Evolutionary conservation across 35 echinoderm and acorn worm genomes (phyloP).

Genomic region (Apostichopus californicus): DNA sequence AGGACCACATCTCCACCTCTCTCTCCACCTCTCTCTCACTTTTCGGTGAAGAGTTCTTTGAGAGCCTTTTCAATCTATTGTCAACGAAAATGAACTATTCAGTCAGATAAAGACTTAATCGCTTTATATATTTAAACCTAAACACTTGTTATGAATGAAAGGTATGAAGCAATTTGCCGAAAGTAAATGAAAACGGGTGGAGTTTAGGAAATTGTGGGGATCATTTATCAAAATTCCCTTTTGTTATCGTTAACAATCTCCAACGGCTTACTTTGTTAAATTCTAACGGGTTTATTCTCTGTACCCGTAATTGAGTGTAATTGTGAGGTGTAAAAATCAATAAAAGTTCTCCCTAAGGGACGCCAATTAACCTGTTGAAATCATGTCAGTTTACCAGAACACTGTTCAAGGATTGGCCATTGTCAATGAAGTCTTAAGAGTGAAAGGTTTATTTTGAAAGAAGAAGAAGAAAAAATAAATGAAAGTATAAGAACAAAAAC

Average conservation of each 20-base stretch:
- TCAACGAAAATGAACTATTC: slow-evolving; percentile 21
- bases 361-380: slow-evolving; percentile 38
- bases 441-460: slow-evolving; percentile 11
- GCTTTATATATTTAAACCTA: slow-evolving; percentile 42
- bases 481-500: background rate
- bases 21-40: too few relatives aligned
- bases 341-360: background rate
- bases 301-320: slow-evolving; percentile 40
- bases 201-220: slow-evolving; percentile 47
- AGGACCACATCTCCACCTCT: too few relatives aligned
- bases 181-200: slow-evolving; percentile 21
- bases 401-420: slow-evolving; percentile 38
- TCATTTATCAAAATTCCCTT: slow-evolving; percentile 53
- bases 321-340: slow-evolving; percentile 57
- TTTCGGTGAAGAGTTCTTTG: too few relatives aligned
- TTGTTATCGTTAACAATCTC: slow-evolving; percentile 3
- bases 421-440: slow-evolving; percentile 9
- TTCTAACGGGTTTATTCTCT: slow-evolving; percentile 15
- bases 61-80: background rate
- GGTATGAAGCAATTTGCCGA: slow-evolving; percentile 29
- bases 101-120: slow-evolving; percentile 35
- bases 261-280: background rate
- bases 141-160: slow-evolving; percentile 39
- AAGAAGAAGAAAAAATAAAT: slow-evolving; percentile 17
- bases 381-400: slow-evolving; percentile 50